Evolutionary conservation across 2,888 invertebrate species (phyloP), one percentile per base, ranked within the genome.

Genomic region (Tetranychus truncatus): DNA sequence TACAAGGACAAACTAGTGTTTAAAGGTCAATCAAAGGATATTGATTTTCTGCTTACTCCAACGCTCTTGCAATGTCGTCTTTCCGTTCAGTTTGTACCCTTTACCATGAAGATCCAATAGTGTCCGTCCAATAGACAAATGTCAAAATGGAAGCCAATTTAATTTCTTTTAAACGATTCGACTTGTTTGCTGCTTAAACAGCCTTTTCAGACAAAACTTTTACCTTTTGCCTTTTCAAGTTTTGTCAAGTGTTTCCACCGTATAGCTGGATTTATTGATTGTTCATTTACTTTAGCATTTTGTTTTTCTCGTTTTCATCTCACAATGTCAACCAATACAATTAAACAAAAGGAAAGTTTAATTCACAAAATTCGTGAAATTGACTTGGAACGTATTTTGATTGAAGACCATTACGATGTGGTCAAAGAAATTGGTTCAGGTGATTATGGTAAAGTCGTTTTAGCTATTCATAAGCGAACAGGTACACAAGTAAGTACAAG

Each of bases 341-440:
- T 20, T 11, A 21, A 18, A 20, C 18, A 69, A 69, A 69, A 24
- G 21, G 69, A 69, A 69, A 69, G 69, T 69, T 20, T 69, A 1
- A 79, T 79, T 75, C 79, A 79, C 75, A 79, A 79, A 66, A 79
- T 79, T 65, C 77, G 79, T 9, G 79, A 79, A 73, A 44, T 79
- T 24, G 78, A 78, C 73, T 73, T 79, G 66, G 78, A 78, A 55
- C 69, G 73, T 21, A 67, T 79, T n/a, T 77, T 78, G 21, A 72
- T 79, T 9, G 77, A 75, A 11, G 78, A 77, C 15, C 76, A 79
- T 69, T 79, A 79, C 74, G 79, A 79, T 71, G 76, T 79, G 21
- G 73, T 79, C n/a, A 76, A 77, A 44, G 79, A 79, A 72, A 79
- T 79, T 65, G 79, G 79, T 55, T 76, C 77, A 6, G 79, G 79